A percentile compares a stretch with the other conserved stretches of the same genome.
Conservation (phyloP, 2,113 vertebrate genomes). For the Beaufortia kweichowensis region DNA sequence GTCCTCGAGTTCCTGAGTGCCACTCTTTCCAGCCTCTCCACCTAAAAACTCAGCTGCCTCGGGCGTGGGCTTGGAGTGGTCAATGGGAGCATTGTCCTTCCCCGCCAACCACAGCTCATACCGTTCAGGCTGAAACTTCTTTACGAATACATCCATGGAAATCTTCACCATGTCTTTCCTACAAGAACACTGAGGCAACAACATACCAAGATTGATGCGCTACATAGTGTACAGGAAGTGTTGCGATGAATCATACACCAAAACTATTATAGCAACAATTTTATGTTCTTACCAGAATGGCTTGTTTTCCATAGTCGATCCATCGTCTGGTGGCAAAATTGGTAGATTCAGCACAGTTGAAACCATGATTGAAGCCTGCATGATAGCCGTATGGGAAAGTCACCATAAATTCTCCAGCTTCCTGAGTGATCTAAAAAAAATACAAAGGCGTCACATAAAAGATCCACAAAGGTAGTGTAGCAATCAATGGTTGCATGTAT, state of each 20-base stretch:
- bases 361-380: conserved; percentile 97
- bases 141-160: conserved; percentile 97
- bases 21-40: conserved; percentile 58
- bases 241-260: not conserved
- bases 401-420: conserved; percentile 94
- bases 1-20: conserved; percentile 53
- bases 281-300: conserved; percentile 82
- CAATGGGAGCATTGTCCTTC: conserved; percentile 85
- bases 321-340: conserved; percentile 95
- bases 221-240: not conserved
- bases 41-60: conserved; percentile 84
- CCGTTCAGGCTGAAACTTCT: conserved; percentile 91
- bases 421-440: conserved; percentile 85
- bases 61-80: conserved; percentile 88
- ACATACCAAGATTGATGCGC: not conserved
- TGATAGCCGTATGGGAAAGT: conserved; percentile 96
- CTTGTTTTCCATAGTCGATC: conserved; percentile 97
- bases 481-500: not conserved
- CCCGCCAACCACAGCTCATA: conserved; percentile 94
- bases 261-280: not conserved
- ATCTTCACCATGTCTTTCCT: conserved; percentile 99
- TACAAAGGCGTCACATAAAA: no score
- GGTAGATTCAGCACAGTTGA: conserved; percentile 96
- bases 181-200: conserved; percentile 84
- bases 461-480: no score